Evolutionary conservation across 1,140 invertebrate genomes (phyloP), one percentile per base, ranked within the genome.

Genomic region (Leptoteleia sp.): DNA sequence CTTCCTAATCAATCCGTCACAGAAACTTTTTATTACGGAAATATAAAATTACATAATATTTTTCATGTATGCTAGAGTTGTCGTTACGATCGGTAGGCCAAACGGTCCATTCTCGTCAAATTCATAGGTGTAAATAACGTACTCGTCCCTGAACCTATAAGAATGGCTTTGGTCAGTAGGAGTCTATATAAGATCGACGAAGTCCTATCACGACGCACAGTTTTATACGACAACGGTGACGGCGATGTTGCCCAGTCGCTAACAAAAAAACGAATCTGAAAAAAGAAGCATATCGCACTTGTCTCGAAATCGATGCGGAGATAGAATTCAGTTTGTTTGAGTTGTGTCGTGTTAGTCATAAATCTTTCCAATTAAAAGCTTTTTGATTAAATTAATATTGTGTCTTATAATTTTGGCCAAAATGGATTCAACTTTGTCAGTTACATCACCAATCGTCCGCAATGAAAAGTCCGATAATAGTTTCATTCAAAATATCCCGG

Each of bases 131-230:
- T 68, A 76, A 72, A 76, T 55, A 79, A 80, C 61, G 55, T 29
- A 27, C 47, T 35, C 73, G 82, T 84, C 85, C 84, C 72, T 84
- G 82, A 85, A 86, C 83, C 82, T 83, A 81, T 62, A 81, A 85
- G 82, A 84, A 81, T 76, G 80, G 79, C 84, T 84, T 84, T 82
- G 84, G 77, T 77, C 79, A 68, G 77, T 81, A 79, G 80, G 59
- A 82, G 81, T 82, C 79, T 87, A 86, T 87, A 87, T 87, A 87
- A 87, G 84, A 82, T 80, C 67, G 84, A 81, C 79, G 68, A 76
- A 83, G 78, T 84, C 81, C 80, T 85, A 85, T 84, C 82, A 72
- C 79, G 81, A 81, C 79, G 80, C 79, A 64, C 84, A 87, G 84
- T 87, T 48, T 83, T 82, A 80, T 71, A 81, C 83, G 84, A 85